Evolutionary conservation across 2,888 invertebrate genomes (phyloP).

Genomic region (Drosophila nr. perissopoda): DNA sequence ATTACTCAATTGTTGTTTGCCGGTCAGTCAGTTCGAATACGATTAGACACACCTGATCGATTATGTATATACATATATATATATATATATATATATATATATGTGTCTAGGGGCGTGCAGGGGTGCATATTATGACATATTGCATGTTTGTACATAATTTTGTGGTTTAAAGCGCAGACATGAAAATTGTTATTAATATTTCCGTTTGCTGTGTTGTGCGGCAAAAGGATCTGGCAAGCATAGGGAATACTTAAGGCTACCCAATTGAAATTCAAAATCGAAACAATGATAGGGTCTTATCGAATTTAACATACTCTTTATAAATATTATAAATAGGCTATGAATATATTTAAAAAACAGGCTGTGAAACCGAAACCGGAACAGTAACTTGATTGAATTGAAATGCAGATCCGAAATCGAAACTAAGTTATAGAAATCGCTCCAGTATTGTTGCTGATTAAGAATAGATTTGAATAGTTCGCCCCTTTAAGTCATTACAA

Average conservation of each 20-base stretch:
- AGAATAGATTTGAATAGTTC: background rate
- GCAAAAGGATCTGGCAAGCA: conserved; percentile 28
- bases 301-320: background rate
- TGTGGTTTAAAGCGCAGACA: conserved; percentile 62
- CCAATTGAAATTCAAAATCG: conserved; percentile 61
- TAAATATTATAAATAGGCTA: background rate
- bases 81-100: background rate
- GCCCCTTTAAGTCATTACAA: background rate
- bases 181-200: conserved; percentile 61
- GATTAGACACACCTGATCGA: conserved; percentile 71
- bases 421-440: background rate
- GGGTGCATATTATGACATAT: conserved; percentile 69
- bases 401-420: background rate
- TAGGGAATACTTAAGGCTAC: conserved; percentile 4
- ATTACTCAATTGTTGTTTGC: conserved; percentile 70
- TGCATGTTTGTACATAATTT: conserved; percentile 75
- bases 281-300: fast-evolving
- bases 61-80: conserved; percentile 42
- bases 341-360: no score
- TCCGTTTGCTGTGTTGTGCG: conserved; percentile 28
- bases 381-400: no score
- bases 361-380: no score
- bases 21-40: conserved; percentile 14
- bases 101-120: background rate
- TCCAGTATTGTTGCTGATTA: background rate